These are phyloP conservation scores for Lycia hirtaria DNA, from an alignment of 2,888 invertebrate species.

Conservation along the genomic window DNA sequence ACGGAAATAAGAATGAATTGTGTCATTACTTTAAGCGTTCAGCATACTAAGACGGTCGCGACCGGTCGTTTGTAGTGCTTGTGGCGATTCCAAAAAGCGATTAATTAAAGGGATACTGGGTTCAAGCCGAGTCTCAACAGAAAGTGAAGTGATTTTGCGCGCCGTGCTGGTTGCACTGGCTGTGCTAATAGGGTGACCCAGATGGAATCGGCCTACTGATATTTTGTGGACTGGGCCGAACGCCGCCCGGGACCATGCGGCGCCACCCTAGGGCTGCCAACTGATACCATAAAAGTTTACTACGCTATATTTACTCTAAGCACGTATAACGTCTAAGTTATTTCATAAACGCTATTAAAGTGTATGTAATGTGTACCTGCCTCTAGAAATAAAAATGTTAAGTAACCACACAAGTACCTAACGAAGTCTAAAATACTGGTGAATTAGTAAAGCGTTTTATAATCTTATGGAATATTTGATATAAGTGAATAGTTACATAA, in stretches of 20 bases:
- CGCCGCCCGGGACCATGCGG: constrained; percentile 31
- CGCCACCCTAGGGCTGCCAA: constrained; percentile 21
- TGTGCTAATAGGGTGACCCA: constrained; percentile 61
- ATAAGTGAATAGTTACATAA: too few species aligned
- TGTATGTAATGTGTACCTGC: too few species aligned
- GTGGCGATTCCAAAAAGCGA: constrained; percentile 37
- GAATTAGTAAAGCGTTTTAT: too few species aligned
- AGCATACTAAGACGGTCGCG: constrained; percentile 6
- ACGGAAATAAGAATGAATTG: too few species aligned
- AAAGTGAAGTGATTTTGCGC: constrained; percentile 37
- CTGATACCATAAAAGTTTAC: background rate
- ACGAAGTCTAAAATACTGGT: too few species aligned
- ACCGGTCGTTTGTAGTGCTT: constrained; percentile 3
- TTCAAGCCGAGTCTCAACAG: constrained; percentile 12
- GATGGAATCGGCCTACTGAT: constrained; percentile 56
- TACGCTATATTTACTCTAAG: background rate
- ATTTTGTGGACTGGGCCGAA: constrained; percentile 47
- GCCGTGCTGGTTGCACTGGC: constrained; percentile 44
- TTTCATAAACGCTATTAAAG: too few species aligned
- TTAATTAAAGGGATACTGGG: constrained; percentile 42
- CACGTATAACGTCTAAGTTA: too few species aligned
- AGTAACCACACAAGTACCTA: too few species aligned
- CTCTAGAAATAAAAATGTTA: too few species aligned
- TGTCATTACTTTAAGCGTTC: background rate
- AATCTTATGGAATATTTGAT: too few species aligned